Evolutionary conservation across 2,888 invertebrate genomes (phyloP).

Genomic region (Aleiodes alternator): DNA sequence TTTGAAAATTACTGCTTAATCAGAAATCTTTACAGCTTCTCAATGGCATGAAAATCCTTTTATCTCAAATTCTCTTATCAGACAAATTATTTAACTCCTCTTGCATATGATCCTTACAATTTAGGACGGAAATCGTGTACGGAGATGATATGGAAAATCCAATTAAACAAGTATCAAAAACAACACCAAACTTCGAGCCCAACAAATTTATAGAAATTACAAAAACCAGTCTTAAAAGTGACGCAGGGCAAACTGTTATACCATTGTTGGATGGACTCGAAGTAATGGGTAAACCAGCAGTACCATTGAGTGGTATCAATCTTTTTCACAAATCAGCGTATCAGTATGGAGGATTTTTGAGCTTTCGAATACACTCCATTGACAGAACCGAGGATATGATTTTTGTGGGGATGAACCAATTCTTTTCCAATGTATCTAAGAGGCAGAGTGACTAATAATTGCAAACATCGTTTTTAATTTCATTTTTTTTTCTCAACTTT

Average conservation of each 20-base stretch:
- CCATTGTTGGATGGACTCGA: background rate
- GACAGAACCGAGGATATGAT: too few species aligned
- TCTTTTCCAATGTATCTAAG: too few species aligned
- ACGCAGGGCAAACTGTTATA: conserved; percentile 12
- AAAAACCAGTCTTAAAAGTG: background rate
- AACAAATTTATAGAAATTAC: conserved; percentile 4
- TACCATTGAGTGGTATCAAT: conserved; percentile 1
- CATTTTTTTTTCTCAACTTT: too few species aligned
- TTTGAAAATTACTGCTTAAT: too few species aligned
- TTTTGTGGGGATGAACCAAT: too few species aligned
- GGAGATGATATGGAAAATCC: background rate
- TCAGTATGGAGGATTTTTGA: background rate
- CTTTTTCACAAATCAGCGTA: conserved; percentile 5
- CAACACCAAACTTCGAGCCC: background rate
- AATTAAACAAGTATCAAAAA: background rate
- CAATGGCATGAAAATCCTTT: too few species aligned
- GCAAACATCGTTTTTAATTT: too few species aligned
- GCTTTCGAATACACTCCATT: background rate
- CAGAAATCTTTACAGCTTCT: too few species aligned
- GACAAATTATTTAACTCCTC: too few species aligned
- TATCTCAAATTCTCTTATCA: too few species aligned
- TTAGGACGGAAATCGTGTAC: background rate
- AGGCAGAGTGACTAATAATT: too few species aligned
- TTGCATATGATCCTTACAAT: background rate
- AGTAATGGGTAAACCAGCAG: background rate